phyloP scores from a whole-genome alignment of 2,113 vertebrate genomes.

The Pygoscelis adeliae region DNA sequence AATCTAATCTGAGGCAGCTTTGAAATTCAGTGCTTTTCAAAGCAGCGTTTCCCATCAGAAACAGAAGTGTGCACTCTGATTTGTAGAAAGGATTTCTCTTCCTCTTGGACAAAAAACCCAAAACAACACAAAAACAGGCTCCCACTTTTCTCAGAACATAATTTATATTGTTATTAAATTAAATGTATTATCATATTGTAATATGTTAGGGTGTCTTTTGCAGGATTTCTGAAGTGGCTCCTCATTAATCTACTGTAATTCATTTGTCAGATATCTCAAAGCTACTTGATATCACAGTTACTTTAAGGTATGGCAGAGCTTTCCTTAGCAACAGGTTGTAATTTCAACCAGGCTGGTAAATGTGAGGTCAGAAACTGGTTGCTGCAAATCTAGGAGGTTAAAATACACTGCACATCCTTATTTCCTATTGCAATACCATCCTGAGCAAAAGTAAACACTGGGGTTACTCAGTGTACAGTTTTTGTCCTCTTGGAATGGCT shows the following conservation, averaged over 20 bases:
- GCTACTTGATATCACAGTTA: conserved; percentile 48
- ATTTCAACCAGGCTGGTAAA: conserved; percentile 68
- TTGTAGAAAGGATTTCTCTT: background rate
- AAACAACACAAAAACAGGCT: background rate
- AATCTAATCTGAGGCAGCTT: background rate
- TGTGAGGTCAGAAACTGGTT: conserved; percentile 54
- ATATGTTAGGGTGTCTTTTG: background rate
- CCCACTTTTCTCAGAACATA: background rate
- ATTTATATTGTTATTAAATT: conserved; percentile 39
- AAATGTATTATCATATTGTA: conserved; percentile 6
- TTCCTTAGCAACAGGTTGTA: conserved; percentile 72
- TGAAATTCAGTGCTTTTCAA: conserved; percentile 23
- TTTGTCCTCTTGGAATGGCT: conserved; percentile 3
- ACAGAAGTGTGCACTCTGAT: background rate
- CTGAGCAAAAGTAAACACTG: background rate
- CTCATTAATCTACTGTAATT: conserved; percentile 49
- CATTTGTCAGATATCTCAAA: conserved; percentile 43
- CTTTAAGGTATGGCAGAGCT: conserved; percentile 63
- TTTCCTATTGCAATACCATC: background rate
- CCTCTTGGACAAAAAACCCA: background rate
- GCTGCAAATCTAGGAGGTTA: conserved; percentile 50
- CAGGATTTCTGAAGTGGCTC: conserved; percentile 7
- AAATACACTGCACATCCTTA: background rate
- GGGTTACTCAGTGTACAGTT: background rate
- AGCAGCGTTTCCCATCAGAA: background rate